Conservation (phyloP, 2,113 vertebrate genomes). For the Stegostoma tigrinum region DNA sequence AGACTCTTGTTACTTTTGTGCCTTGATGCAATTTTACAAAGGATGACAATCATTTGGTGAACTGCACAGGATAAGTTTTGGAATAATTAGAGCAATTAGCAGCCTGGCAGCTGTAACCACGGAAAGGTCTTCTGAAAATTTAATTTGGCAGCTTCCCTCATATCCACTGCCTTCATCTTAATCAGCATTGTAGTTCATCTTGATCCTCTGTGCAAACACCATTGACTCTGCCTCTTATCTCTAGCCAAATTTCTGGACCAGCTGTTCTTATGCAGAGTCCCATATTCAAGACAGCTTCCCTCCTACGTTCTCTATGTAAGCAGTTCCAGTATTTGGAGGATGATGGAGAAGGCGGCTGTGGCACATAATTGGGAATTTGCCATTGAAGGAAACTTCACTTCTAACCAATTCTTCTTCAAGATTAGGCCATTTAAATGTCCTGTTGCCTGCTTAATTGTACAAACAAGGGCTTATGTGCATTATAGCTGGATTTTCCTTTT, state of each 20-base stretch:
- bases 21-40: background rate
- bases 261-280: background rate
- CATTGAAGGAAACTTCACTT: background rate
- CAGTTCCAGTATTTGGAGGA: background rate
- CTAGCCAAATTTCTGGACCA: background rate
- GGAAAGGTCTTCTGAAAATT: background rate
- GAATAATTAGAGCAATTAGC: background rate
- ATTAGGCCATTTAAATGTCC: background rate
- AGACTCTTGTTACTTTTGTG: background rate
- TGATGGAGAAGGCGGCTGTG: background rate
- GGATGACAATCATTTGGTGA: background rate
- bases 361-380: background rate
- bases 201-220: background rate
- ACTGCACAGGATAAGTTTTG: background rate
- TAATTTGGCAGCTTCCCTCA: background rate
- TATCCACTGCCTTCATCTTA: background rate
- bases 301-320: background rate
- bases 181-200: background rate
- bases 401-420: background rate
- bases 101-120: background rate
- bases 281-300: background rate
- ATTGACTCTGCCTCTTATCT: background rate
- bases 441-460: background rate
- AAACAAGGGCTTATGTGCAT: background rate
- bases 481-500: background rate